Conservation (phyloP, 2,113 vertebrate genomes). For the Lasiurus cinereus region DNA sequence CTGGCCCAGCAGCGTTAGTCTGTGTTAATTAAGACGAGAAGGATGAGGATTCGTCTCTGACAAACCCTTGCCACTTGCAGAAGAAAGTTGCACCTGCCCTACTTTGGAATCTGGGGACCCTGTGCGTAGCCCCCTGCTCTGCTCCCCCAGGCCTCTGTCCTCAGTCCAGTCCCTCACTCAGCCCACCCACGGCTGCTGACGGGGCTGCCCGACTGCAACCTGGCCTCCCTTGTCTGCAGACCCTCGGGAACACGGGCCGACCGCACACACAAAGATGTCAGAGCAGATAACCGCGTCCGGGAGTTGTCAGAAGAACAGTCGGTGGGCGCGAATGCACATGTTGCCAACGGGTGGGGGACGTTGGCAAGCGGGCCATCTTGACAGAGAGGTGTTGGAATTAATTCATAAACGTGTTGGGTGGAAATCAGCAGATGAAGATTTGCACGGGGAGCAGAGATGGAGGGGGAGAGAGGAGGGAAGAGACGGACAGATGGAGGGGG, state of each 20-base stretch:
- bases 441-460: conserved; percentile 84
- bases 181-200: too few relatives aligned
- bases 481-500: conserved; percentile 89
- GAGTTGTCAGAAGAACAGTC: conserved; percentile 64
- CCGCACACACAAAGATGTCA: conserved; percentile 51
- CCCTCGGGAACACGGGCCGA: not conserved
- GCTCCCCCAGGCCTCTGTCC: not conserved
- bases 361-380: conserved; percentile 62
- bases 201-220: not conserved
- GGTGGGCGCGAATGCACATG: conserved; percentile 57
- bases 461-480: conserved; percentile 78
- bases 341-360: conserved; percentile 49
- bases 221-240: not conserved
- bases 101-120: not conserved
- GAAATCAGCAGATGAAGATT: conserved; percentile 87
- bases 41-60: not conserved
- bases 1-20: conserved; percentile 23
- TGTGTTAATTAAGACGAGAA: conserved; percentile 54
- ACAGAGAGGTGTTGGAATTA: conserved; percentile 83
- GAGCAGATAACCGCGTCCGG: conserved; percentile 36
- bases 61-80: not conserved
- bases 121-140: not conserved
- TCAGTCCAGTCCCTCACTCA: not conserved
- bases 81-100: not conserved
- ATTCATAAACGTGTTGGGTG: conserved; percentile 83